These are phyloP conservation scores for Grantiella picta DNA, from an alignment of 2,113 vertebrate genomes.

Conservation along the genomic window DNA sequence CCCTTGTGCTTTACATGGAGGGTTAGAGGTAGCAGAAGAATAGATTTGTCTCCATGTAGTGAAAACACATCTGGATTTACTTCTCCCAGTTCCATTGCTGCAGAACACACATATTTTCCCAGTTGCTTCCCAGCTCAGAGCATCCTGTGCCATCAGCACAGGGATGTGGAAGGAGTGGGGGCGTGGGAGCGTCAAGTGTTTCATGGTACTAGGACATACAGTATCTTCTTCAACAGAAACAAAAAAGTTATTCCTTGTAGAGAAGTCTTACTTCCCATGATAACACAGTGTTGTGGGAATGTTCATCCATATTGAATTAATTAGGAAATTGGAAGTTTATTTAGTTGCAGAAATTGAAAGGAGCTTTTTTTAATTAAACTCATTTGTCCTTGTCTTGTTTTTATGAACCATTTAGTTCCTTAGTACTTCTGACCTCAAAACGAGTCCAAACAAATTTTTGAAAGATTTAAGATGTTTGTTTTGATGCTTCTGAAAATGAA, in stretches of 20 bases:
- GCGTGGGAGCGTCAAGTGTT: neutral
- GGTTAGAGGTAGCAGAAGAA: neutral
- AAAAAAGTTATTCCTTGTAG: neutral
- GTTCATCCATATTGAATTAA: neutral
- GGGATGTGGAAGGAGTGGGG: neutral
- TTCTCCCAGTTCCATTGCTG: neutral
- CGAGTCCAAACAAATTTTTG: neutral
- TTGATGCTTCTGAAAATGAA: neutral
- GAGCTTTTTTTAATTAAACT: neutral
- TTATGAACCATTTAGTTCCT: neutral
- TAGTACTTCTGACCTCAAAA: neutral
- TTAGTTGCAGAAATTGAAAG: neutral
- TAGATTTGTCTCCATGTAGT: neutral
- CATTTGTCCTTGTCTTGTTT: neutral
- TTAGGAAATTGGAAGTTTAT: neutral
- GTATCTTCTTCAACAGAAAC: neutral
- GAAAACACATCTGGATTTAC: neutral
- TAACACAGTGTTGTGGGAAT: neutral
- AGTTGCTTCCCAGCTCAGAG: neutral
- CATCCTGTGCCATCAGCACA: neutral
- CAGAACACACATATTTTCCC: neutral
- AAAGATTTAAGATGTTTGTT: neutral
- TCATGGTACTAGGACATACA: neutral
- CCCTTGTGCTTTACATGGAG: neutral
- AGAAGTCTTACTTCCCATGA: neutral